Percentiles rank a stretch among this genome's conserved stretches.
These are phyloP conservation scores for Cylas formicarius DNA, from an alignment of 1,140 invertebrate species.

Conservation along the genomic window DNA sequence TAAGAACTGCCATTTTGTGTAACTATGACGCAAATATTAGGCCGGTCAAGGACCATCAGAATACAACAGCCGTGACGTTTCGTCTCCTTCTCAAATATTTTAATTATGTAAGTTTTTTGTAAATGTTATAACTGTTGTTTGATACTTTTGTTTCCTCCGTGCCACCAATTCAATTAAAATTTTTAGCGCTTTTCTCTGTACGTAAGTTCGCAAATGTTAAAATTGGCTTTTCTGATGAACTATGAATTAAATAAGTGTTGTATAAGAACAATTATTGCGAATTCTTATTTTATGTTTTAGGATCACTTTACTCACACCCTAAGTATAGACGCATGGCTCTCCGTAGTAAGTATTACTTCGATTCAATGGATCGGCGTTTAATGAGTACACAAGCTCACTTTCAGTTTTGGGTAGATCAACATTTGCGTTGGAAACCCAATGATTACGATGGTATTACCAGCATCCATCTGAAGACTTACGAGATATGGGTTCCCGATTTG, in stretches of 20 bases:
- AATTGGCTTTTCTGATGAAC: too few species aligned
- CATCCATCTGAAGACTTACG: conserved; percentile 37
- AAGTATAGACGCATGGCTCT: conserved; percentile 33
- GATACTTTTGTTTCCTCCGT: too few species aligned
- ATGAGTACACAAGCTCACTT: conserved; percentile 9
- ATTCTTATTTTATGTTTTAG: conserved; percentile 19
- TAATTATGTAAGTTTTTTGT: conserved; percentile 46
- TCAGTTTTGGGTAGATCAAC: conserved; percentile 44
- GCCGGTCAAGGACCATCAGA: conserved; percentile 39
- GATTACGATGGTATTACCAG: conserved; percentile 40
- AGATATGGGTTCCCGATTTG: conserved; percentile 47
- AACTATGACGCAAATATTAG: conserved; percentile 46
- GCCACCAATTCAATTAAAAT: too few species aligned
- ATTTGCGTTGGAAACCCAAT: conserved; percentile 44
- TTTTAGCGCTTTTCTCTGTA: too few species aligned
- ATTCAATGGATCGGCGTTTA: neutral
- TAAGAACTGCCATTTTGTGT: conserved; percentile 46
- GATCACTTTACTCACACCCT: conserved; percentile 25
- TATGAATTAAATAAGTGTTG: too few species aligned
- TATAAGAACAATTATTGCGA: conserved; percentile 4
- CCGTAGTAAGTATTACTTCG: conserved; percentile 25
- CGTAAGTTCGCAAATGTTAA: too few species aligned
- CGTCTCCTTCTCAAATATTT: conserved; percentile 45
- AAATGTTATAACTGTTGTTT: neutral
- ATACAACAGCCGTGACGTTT: conserved; percentile 43